These are phyloP conservation scores for Hipposideros armiger DNA, from an alignment of 2,113 vertebrate genomes.

Conservation along the genomic window DNA sequence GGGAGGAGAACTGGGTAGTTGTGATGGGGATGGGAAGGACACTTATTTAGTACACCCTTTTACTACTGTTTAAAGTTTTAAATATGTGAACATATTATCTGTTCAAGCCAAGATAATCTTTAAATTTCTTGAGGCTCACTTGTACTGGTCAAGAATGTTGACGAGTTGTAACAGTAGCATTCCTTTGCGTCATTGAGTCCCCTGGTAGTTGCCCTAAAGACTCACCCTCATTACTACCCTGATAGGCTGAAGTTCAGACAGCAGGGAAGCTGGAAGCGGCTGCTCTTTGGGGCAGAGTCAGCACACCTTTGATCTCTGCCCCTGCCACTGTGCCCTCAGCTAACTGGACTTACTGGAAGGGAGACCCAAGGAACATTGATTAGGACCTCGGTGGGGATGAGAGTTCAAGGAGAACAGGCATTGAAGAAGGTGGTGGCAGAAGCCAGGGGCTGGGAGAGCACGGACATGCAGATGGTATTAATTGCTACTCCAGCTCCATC, in stretches of 20 bases:
- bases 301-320: not conserved
- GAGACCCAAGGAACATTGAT: not conserved
- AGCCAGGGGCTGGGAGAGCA: not conserved
- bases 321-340: not conserved
- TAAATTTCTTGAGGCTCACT: not conserved
- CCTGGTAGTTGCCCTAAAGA: not conserved
- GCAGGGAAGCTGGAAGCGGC: not conserved
- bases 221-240: not conserved
- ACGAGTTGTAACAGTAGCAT: not conserved
- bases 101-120: conserved; percentile 31
- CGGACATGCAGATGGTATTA: not conserved
- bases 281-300: not conserved
- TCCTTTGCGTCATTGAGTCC: not conserved
- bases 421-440: not conserved
- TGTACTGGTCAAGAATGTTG: not conserved
- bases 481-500: not conserved
- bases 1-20: not conserved
- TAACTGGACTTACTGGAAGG: not conserved
- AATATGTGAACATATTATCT: not conserved
- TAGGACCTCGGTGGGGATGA: not conserved
- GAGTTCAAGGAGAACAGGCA: not conserved
- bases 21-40: not conserved
- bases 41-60: not conserved
- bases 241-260: not conserved
- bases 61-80: not conserved